Evolutionary conservation across 2,888 invertebrate genomes (phyloP).

Genomic region (Spialia ferax): DNA sequence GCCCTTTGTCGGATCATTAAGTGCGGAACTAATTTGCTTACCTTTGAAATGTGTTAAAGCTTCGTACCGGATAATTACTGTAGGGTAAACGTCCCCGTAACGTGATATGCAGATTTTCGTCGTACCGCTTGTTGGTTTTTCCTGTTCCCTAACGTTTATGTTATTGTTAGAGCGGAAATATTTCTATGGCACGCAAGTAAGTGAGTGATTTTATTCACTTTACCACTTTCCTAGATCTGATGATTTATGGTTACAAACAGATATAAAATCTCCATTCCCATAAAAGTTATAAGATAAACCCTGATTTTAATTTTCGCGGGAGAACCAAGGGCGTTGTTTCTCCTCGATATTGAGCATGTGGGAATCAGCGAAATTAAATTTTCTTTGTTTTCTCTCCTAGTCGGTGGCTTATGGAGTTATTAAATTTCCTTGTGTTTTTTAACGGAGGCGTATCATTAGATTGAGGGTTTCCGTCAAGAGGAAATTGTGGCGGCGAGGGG

Average conservation of each 20-base stretch:
- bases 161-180: slow-evolving; percentile 25
- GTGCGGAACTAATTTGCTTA: slow-evolving; percentile 86
- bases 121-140: slow-evolving; percentile 42
- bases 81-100: slow-evolving; percentile 71
- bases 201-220: not conserved
- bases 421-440: slow-evolving; percentile 87
- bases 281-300: slow-evolving; percentile 9
- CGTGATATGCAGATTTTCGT: slow-evolving; percentile 80
- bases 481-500: slow-evolving; percentile 84
- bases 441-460: slow-evolving; percentile 87
- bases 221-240: not conserved
- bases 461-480: slow-evolving; percentile 87
- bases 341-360: slow-evolving; percentile 84
- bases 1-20: slow-evolving; percentile 86
- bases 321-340: slow-evolving; percentile 68
- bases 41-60: slow-evolving; percentile 85
- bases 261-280: not conserved
- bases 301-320: slow-evolving; percentile 63
- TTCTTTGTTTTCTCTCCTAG: slow-evolving; percentile 81
- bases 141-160: slow-evolving; percentile 35
- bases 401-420: slow-evolving; percentile 80
- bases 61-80: slow-evolving; percentile 81
- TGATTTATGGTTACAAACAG: not conserved
- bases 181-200: not conserved
- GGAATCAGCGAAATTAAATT: slow-evolving; percentile 85